Base-by-base conservation (phyloP, 2,113 vertebrate genomes). In the Crotalus viridis region DNA sequence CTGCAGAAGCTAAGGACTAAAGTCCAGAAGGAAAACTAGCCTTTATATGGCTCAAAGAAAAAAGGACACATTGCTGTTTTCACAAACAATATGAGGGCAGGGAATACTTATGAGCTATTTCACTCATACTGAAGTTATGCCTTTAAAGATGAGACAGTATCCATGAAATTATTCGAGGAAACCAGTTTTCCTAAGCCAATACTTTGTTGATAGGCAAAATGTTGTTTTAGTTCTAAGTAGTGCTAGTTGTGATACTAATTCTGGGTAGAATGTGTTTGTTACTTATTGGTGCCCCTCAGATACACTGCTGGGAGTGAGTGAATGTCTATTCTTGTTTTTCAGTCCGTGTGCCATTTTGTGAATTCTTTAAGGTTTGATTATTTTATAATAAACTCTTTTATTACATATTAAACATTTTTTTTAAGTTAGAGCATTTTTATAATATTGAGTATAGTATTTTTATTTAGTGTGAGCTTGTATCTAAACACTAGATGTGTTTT, bases 1-100 rank as follows among this genome's bases (percentile, higher is more conserved):
- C 98, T 99, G 61, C 97, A 96, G 85, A 97, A 98, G 93, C 96
- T 99, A 90, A 98, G 98, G 97, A 98, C 98, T 56, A 98, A 97
- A 95, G 96, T 97, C 87, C 97, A 98, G 2, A 98, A 98, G 9
- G 98, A 98, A 92, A 97, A 97, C 96, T 98, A 98, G 97, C 24
- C 69, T 39, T 39, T 51, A 26, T 95, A 85, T 55, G 85, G 48
- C 92, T 56, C 57, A 57, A 57, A 74, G 0, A 8, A 51, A n/a
- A 15, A 89, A 85, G 24, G 54, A 91, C 22, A 52, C 1, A 22
- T n/a, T 24, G 13, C 0, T 74, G 13, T 51, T 85, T 88, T 89
- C 4, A 39, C 48, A 59, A 92, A 93, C 91, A 91, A 3, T 1
- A 56, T 93, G 48, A 90, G 54, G n/a, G n/a, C 21, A 12, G 54